Conservation (phyloP, 2,797 vertebrate genomes). For the Lepus townsendii region DNA sequence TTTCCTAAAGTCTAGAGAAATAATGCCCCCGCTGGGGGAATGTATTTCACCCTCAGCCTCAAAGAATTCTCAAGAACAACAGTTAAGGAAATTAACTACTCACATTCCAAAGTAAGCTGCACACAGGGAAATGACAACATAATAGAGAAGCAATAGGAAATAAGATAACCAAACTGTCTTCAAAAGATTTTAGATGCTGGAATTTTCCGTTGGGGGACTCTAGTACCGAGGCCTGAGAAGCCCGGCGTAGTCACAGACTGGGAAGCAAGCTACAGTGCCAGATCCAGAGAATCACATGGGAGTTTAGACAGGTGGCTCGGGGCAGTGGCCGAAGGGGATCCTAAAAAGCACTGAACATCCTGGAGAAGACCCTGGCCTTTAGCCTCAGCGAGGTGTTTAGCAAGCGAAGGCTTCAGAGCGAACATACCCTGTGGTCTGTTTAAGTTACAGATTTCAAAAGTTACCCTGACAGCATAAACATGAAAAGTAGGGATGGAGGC, state of each 20-base stretch:
- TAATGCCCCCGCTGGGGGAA: neutral
- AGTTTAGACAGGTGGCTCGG: neutral
- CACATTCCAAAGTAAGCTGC: neutral
- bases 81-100: neutral
- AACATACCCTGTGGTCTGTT: neutral
- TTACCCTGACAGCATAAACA: neutral
- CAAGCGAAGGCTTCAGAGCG: neutral
- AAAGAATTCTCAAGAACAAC: neutral
- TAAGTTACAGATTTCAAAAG: neutral
- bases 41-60: neutral
- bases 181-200: neutral
- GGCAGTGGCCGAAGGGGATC: no score
- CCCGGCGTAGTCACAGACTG: neutral
- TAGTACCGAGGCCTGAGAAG: neutral
- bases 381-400: neutral
- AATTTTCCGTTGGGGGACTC: neutral
- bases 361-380: neutral
- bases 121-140: neutral
- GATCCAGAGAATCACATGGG: neutral
- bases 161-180: neutral
- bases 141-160: neutral
- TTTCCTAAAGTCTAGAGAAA: constrained; percentile 25
- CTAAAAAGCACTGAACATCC: neutral
- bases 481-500: neutral
- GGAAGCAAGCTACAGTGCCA: neutral